Base-by-base conservation (phyloP, 2,797 vertebrate genomes). In the Poeciliopsis gracilis region DNA sequence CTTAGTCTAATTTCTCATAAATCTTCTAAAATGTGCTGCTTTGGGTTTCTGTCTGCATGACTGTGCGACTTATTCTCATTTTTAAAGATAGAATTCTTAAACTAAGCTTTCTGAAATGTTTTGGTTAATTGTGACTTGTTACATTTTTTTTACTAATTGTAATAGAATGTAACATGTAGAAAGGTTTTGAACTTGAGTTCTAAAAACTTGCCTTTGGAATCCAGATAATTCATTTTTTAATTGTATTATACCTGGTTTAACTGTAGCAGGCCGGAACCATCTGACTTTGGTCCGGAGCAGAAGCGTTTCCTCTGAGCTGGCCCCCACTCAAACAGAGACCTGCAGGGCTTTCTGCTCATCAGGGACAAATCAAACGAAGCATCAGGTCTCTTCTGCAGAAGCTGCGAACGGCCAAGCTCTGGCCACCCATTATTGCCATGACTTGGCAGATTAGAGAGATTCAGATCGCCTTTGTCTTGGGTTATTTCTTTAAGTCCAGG, bases 301-400 rank as follows among this genome's bases (percentile, higher is more conserved):
- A 78, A 79, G 25, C 74, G 85, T 92, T 92, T 93, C 89, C 91
- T 95, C 84, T 94, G 90, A 79, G 84, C 77, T 1, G 0, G 2
- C 78, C 86, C 78, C 93, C 94, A 94, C 82, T 95, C 93, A 93
- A 96, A 96, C 72, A 92, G 88, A 20, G 93, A 91, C 85, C 90
- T 94, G 92, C 83, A 90, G 77, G 75, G 93, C 86, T 72, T 86
- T 41, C 88, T 95, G 92, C 90, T 88, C 88, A 88, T 87, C 87
- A 87, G 86, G 90, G 90, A 85, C 36, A 84, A 88, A 88, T 90
- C 88, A 87, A 90, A 85, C 78, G 63, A 36, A 18, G 76, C 80
- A 28, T n/a, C 47, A 4, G 55, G 53, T 13, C 15, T 45, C 25
- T 36, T 86, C 78, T 76, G 16, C 1, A 1, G 25, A 73, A 28